Percentiles rank a stretch among this genome's conserved stretches.
Evolutionary conservation across 2,113 vertebrate species (phyloP).

Genomic region (Caloenas nicobarica): DNA sequence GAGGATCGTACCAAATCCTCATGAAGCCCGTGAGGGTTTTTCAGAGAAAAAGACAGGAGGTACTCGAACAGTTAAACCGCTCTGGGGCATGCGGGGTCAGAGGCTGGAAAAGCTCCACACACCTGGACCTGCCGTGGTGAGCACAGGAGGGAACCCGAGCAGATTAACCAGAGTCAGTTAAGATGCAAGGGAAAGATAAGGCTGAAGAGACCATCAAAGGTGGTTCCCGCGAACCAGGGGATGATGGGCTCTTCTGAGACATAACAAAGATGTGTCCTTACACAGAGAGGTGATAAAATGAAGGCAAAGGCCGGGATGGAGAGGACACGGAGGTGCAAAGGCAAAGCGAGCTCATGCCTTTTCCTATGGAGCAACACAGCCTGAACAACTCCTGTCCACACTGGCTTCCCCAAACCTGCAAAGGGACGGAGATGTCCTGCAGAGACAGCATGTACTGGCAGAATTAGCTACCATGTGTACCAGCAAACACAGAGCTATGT

Average conservation of each 20-base stretch:
- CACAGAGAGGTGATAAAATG: background rate
- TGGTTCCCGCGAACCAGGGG: background rate
- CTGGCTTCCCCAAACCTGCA: background rate
- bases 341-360: background rate
- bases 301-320: background rate
- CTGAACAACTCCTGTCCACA: background rate
- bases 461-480: background rate
- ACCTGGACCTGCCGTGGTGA: constrained; percentile 17
- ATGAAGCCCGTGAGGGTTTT: background rate
- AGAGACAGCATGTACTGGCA: background rate
- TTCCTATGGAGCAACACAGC: background rate
- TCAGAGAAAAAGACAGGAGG: background rate
- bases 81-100: background rate
- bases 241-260: background rate
- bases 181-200: constrained; percentile 58
- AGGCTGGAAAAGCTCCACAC: background rate
- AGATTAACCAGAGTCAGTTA: constrained; percentile 46
- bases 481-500: background rate
- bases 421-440: background rate
- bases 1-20: background rate
- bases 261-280: background rate
- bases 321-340: background rate
- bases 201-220: background rate
- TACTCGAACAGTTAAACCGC: constrained; percentile 50
- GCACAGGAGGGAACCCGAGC: background rate